Evolutionary conservation across 1,140 invertebrate species (phyloP).

Genomic region (Argopecten irradians): DNA sequence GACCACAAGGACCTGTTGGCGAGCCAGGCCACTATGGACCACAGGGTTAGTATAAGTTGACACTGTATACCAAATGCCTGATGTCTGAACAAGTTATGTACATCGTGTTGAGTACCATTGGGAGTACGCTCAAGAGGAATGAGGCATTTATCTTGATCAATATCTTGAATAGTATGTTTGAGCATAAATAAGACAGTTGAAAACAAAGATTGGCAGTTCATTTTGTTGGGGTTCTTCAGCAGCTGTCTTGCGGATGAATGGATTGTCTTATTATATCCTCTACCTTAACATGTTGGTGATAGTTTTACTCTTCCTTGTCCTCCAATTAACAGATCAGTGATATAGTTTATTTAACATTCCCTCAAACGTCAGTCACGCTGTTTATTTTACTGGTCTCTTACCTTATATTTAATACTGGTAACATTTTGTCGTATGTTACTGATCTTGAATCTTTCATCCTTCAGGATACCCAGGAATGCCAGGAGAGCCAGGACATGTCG

Average conservation of each 20-base stretch:
- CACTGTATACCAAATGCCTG: neutral
- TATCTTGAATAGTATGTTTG: too few relatives aligned
- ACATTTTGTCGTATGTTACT: neutral
- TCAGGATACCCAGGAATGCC: neutral
- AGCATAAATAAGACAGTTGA: too few relatives aligned
- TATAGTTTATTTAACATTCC: neutral
- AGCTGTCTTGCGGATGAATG: too few relatives aligned
- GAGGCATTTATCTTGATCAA: too few relatives aligned
- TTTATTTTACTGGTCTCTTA: neutral
- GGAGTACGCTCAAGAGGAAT: too few relatives aligned
- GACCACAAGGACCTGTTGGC: conserved; percentile 37
- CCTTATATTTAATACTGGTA: neutral
- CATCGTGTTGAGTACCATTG: too few relatives aligned
- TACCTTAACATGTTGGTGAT: too few relatives aligned
- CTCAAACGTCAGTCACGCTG: neutral
- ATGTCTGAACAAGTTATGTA: neutral
- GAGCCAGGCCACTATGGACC: conserved; percentile 12
- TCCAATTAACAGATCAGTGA: too few relatives aligned
- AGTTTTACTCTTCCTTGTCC: too few relatives aligned
- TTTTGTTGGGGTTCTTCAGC: too few relatives aligned
- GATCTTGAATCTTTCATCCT: neutral
- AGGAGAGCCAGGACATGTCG: neutral
- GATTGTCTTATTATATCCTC: too few relatives aligned
- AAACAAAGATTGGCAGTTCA: too few relatives aligned
- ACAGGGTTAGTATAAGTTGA: neutral